Evolutionary conservation across 1,140 invertebrate species (phyloP), one percentile per base, ranked within the genome.

Genomic region (Lordiphosa mommai): DNA sequence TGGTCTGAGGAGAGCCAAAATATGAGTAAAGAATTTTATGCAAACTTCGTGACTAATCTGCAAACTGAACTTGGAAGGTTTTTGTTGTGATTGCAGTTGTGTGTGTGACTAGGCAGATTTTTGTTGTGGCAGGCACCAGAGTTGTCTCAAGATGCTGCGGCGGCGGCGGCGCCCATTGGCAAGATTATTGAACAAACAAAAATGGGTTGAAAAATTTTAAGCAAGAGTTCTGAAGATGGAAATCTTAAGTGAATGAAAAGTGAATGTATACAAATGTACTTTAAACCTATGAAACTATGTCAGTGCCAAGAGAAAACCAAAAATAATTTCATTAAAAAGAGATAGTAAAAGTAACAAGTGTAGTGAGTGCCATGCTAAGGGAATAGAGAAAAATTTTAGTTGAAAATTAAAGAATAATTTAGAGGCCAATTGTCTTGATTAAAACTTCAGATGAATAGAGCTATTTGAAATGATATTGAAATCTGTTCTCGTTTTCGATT

Each of bases 321-420:
- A 6, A 27, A 27, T 7, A 27, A 27, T 27, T 27, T 27, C 23
- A 27, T 7, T 27, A 6, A 27, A 27, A 27, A 27, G 23, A 27
- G 23, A 27, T 27, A 57, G 58, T 52, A 70, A 63, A 63, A 58
- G 52, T 44, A 33, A 48, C 27, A 49, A n/a, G 30, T 30, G 20
- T 29, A 41, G 23, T 27, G 23, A 27, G 23, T 5, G 23, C 23
- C 23, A 6, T 27, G 23, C 23, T 27, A 7, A 7, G 23, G 23
- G 17, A 0, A 7, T 27, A 27, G 4, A 27, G 23, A 27, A 27
- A 27, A 27, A 7, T 27, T 27, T 27, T 5, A 27, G 4, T 27
- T 27, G 2, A 7, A 27, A 27, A 6, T 27, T 7, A 7, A 7
- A 27, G 23, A 4, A 4, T 6, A 5, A 4, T 23, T 23, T 6